Evolutionary conservation across 2,113 vertebrate species (phyloP).

Genomic region (Glaucidium brasilianum): DNA sequence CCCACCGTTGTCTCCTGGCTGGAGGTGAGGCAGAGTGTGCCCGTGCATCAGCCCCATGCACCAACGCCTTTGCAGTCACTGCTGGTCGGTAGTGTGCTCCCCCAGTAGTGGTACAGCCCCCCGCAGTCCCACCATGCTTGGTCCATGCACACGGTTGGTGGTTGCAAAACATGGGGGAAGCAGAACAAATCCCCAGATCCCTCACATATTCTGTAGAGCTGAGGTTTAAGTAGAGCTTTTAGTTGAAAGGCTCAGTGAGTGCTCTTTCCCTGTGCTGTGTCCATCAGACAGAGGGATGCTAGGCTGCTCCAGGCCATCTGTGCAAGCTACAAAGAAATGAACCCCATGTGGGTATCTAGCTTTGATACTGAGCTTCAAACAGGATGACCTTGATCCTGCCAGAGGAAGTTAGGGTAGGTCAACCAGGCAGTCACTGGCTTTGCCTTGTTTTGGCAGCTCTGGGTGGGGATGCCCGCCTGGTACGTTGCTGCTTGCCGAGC

Average conservation of each 20-base stretch:
- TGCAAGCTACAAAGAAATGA: not conserved
- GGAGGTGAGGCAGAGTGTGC: constrained; percentile 78
- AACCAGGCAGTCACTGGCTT: not conserved
- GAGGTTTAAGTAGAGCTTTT: not conserved
- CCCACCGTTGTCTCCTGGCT: constrained; percentile 98
- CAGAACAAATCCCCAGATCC: not conserved
- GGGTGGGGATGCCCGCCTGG: constrained; percentile 99
- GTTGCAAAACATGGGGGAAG: not conserved
- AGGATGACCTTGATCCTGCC: not conserved
- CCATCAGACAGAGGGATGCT: not conserved
- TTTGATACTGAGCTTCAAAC: not conserved
- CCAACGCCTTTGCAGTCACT: not conserved
- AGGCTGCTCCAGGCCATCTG: not conserved
- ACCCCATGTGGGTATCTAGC: fast-evolving
- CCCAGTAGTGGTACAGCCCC: not conserved
- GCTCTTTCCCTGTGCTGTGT: not conserved
- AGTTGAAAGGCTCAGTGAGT: not conserved
- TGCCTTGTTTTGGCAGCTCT: constrained; percentile 79
- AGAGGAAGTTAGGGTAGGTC: not conserved
- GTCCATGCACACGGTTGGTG: fast-evolving
- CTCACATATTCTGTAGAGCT: not conserved
- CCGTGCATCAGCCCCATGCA: fast-evolving
- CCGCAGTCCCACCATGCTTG: not conserved
- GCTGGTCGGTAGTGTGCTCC: not conserved
- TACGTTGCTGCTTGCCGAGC: constrained; percentile 95